A percentile compares a stretch with the other conserved stretches of the same genome.
phyloP scores from a whole-genome alignment of 2,113 vertebrate genomes.

The Genyomyrus donnyi region DNA sequence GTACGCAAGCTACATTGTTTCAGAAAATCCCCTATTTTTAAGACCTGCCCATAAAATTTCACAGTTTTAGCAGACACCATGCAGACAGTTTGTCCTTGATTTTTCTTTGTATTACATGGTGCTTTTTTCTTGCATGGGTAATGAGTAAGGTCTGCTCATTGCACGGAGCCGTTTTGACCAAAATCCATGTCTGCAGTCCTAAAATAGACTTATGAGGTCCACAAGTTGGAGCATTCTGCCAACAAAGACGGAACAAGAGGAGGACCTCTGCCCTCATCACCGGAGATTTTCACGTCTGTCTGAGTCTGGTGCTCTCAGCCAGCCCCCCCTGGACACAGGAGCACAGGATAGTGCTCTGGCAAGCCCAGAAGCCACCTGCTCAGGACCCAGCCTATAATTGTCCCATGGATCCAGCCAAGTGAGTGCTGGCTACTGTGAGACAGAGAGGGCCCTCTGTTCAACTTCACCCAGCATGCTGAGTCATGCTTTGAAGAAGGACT shows the following conservation, averaged over 20 bases:
- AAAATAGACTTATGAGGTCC: conserved; percentile 40
- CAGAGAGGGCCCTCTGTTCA: conserved; percentile 24
- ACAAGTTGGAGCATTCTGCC: neutral
- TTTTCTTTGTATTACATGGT: neutral
- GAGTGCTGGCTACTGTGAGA: conserved; percentile 12
- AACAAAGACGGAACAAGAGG: neutral
- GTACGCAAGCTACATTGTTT: neutral
- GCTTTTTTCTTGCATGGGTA: neutral
- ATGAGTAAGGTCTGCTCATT: conserved; percentile 6
- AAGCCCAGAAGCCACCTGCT: conserved; percentile 51
- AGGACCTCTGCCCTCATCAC: neutral
- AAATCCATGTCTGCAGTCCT: conserved; percentile 44
- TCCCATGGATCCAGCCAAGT: conserved; percentile 50
- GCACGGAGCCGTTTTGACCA: conserved; percentile 50
- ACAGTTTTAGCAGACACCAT: neutral
- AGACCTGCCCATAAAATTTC: neutral
- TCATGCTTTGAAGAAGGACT: neutral
- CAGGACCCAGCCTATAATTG: conserved; percentile 52
- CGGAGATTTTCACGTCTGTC: conserved; percentile 8
- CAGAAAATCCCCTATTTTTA: conserved; percentile 1
- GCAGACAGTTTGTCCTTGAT: neutral
- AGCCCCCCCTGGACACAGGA: neutral
- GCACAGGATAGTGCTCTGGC: neutral
- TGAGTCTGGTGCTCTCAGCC: conserved; percentile 6
- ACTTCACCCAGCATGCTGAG: neutral